These are phyloP conservation scores for Thunnus albacares DNA, from an alignment of 2,797 vertebrate species.

Conservation along the genomic window DNA sequence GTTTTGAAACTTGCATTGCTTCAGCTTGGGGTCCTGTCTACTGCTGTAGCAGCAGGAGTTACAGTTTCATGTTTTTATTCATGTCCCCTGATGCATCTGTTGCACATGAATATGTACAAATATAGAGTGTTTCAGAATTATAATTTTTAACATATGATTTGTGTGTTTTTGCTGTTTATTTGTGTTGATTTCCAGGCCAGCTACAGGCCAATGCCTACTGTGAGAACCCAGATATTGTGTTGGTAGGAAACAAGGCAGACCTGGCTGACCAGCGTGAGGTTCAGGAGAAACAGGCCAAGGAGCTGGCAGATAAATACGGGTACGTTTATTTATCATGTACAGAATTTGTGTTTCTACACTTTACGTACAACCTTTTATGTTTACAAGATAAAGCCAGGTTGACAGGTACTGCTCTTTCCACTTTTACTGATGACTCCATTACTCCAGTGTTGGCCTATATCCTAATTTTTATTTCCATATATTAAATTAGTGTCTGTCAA, in stretches of 20 bases:
- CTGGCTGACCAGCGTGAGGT: conserved; percentile 94
- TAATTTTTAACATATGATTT: background rate
- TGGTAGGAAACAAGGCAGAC: conserved; percentile 96
- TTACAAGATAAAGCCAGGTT: background rate
- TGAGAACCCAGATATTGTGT: conserved; percentile 96
- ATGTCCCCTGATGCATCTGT: too few relatives aligned
- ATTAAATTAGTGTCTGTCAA: too few relatives aligned
- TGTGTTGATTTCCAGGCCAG: conserved; percentile 85
- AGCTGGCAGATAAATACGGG: conserved; percentile 96
- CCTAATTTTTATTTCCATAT: too few relatives aligned
- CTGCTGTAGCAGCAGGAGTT: background rate
- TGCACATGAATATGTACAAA: background rate
- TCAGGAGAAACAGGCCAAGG: conserved; percentile 93
- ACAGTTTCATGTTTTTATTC: too few relatives aligned
- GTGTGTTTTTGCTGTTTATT: background rate
- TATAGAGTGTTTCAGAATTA: background rate
- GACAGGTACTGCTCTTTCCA: background rate
- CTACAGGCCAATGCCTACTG: conserved; percentile 98
- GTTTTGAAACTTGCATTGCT: background rate
- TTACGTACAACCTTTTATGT: background rate
- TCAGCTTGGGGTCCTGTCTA: too few relatives aligned
- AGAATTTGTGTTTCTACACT: background rate
- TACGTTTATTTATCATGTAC: conserved; percentile 59
- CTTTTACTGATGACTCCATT: background rate
- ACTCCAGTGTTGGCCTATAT: too few relatives aligned